Evolutionary conservation across 2,888 invertebrate species (phyloP).

Genomic region (Rhagium mordax): DNA sequence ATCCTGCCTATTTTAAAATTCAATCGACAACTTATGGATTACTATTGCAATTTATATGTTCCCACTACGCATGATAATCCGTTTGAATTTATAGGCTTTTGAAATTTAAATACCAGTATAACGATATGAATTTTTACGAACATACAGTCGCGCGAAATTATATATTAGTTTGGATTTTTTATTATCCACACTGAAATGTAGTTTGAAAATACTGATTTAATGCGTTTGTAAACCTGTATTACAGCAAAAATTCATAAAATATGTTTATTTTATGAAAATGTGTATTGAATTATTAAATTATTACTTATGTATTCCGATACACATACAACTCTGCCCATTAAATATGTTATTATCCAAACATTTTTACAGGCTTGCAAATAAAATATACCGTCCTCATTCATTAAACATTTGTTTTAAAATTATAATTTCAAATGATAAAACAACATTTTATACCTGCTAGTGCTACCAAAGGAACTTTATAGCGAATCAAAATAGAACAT

Average conservation of each 20-base stretch:
- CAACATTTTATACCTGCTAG: slow-evolving; percentile 19
- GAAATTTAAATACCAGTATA: slow-evolving; percentile 46
- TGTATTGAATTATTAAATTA: slow-evolving; percentile 46
- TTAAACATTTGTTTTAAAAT: slow-evolving; percentile 53
- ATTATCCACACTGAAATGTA: slow-evolving; percentile 38
- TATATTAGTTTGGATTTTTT: slow-evolving; percentile 37
- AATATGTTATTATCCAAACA: slow-evolving; percentile 41
- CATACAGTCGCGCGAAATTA: slow-evolving; percentile 37
- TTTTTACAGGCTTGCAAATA: slow-evolving; percentile 32
- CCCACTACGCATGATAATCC: slow-evolving; percentile 41
- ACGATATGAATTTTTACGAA: slow-evolving; percentile 40
- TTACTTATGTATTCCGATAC: slow-evolving; percentile 35
- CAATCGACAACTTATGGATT: slow-evolving; percentile 39
- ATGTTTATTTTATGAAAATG: slow-evolving; percentile 51
- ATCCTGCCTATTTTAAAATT: slow-evolving; percentile 26
- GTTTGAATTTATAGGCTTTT: slow-evolving; percentile 48
- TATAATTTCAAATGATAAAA: slow-evolving; percentile 52
- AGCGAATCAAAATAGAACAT: slow-evolving; percentile 12
- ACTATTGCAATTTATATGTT: slow-evolving; percentile 31
- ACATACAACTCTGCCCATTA: slow-evolving; percentile 36
- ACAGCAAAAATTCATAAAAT: slow-evolving; percentile 48
- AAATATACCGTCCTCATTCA: slow-evolving; percentile 46
- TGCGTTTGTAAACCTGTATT: slow-evolving; percentile 52
- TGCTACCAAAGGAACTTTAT: slow-evolving; percentile 1
- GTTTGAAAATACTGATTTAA: slow-evolving; percentile 49